Base-by-base conservation (phyloP, 2,113 vertebrate genomes). In the Actinemys pallida region DNA sequence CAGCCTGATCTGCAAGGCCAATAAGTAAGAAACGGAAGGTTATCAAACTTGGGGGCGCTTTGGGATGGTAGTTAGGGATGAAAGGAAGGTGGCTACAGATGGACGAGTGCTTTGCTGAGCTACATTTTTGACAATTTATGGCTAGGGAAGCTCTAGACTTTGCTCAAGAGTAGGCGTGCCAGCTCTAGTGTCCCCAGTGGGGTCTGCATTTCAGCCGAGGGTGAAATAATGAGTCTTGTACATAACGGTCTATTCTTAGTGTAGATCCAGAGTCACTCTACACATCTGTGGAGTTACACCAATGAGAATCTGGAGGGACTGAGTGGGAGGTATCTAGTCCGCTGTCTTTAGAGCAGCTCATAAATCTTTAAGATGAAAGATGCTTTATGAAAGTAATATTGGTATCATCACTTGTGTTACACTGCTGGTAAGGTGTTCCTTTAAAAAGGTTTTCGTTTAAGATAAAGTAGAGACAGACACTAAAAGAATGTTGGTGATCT, bases 1-100 rank as follows among this genome's bases (percentile, higher is more conserved):
- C 56, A 88, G 92, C 31, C 53, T 76, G 65, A 90, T 83, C 81
- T 92, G 83, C 92, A 95, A 93, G 20, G 50, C 93, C 89, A 90
- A 22, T 54, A 81, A 62, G 76, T 24, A 94, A 86, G 57, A 92
- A 92, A 89, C 24, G 3, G 50, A 50, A 85, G 22, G 57, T 92
- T 62, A n/a, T 24, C 69, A 75, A 91, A 95, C 27, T 10, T 53
- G 78, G 87, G 78, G 42, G 52, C 17, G 83, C 27, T 76, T 76
- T 76, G 22, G 20, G 72, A 22, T 87, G 7, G 56, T 31, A 0
- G 2, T 75, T 29, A 35, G 88, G 4, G 47, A 31, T 87, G 29
- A 87, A 85, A 96, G 93, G 39, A 85, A 86, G 62, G 84, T 90
- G 42, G 75, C 22, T 88, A 25, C 27, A 42, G 57, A 19, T 19